Evolutionary conservation across 2,797 vertebrate species (phyloP), one percentile per base, ranked within the genome.

Genomic region (Pelochelys cantorii): DNA sequence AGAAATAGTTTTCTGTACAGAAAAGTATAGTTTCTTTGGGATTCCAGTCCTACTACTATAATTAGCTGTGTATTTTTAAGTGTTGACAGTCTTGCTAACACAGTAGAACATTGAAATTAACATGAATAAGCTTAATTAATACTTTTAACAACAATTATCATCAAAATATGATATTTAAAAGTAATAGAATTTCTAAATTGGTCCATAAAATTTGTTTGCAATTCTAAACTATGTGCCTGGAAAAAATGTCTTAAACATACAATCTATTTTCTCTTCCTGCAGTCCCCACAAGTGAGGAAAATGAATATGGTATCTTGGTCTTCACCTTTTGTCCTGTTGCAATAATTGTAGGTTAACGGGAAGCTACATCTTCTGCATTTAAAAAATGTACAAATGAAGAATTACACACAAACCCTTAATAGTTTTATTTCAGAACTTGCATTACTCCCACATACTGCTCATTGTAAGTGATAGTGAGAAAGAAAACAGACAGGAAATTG

Each of bases 361-460:
- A 56, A 18, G 17, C 59, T 71, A 83, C 42, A 48, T 25, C 37
- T 48, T 87, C 80, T 88, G 34, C 77, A 52, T 84, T 84, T 81
- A 52, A 62, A 34, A 87, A 75, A 23, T 75, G 56, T 81, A 80
- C 42, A 60, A 84, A 52, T 81, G 65, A 52, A 56, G 65, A 52
- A 65, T 42, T 54, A 18, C 78, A 59, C 57, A 88, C 55, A 91
- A 80, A 88, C 84, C 78, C 65, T 65, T 52, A 52, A 85, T 56
- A 56, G 80, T 56, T 78, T 29, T 13, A 77, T 84, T 81, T 65
- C 34, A 77, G 74, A 81, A 78, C 87, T 65, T 87, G 87, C 62
- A 92, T 91, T 91, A 87, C 84, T 92, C 82, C 75, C 82, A 84
- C 84, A 92, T 84, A 78, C 90, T 81, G 62, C 87, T 92, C 75